These are phyloP conservation scores for Prietella phreatophila DNA, from an alignment of 2,113 vertebrate species.

Conservation along the genomic window DNA sequence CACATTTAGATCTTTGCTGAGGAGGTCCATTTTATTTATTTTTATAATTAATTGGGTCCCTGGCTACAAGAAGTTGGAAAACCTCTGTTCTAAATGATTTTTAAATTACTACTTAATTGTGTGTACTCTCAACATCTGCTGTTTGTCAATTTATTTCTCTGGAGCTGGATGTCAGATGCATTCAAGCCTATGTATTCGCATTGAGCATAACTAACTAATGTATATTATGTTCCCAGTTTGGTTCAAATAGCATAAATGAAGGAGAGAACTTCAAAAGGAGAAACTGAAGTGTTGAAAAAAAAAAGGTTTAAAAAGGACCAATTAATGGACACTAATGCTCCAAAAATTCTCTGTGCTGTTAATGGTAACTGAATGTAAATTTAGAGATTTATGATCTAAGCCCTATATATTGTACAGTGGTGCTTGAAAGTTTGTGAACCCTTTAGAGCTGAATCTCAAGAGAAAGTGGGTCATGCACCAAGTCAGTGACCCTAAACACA, in stretches of 20 bases:
- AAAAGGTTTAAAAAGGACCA: background rate
- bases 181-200: background rate
- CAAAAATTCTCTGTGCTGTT: background rate
- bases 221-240: background rate
- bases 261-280: background rate
- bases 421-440: too few species aligned
- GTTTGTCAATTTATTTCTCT: background rate
- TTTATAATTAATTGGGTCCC: background rate
- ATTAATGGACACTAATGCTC: constrained; percentile 3
- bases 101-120: background rate
- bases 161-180: background rate
- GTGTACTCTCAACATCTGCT: background rate
- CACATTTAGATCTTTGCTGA: background rate
- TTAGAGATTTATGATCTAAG: background rate
- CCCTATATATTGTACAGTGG: background rate
- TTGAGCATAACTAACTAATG: constrained; percentile 5
- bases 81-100: background rate
- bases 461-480: too few species aligned
- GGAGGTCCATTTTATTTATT: background rate
- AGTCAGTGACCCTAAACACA: too few species aligned
- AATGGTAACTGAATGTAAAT: background rate
- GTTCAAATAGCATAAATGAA: constrained; percentile 2
- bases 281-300: background rate
- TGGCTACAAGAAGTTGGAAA: background rate
- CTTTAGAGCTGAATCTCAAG: too few species aligned